phyloP scores from a whole-genome alignment of 2,888 invertebrate genomes.

The Stratiomys singularior region DNA sequence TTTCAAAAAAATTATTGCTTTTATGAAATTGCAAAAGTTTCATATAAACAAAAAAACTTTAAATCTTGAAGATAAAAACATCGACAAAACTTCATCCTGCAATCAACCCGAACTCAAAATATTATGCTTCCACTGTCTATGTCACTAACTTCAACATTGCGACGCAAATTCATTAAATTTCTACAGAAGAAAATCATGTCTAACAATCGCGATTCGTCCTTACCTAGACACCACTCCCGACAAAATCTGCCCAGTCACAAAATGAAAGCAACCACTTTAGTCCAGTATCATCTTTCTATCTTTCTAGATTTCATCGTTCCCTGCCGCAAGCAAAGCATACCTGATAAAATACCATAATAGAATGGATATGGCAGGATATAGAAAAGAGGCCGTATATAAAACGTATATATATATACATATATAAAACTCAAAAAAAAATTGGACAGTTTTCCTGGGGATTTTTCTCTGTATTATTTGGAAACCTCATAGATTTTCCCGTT shows the following conservation, averaged over 20 bases:
- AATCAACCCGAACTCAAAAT: not conserved
- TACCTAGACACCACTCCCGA: not conserved
- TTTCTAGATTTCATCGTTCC: not conserved
- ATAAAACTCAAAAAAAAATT: not conserved
- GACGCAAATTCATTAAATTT: not conserved
- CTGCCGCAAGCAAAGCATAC: not conserved
- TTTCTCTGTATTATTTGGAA: not conserved
- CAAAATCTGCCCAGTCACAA: not conserved
- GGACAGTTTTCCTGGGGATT: not conserved
- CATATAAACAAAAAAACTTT: too few relatives aligned
- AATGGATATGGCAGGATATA: not conserved
- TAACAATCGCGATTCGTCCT: too few relatives aligned
- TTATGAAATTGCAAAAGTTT: too few relatives aligned
- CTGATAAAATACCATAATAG: not conserved
- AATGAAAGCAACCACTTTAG: not conserved
- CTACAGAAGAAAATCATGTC: not conserved
- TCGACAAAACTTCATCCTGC: not conserved
- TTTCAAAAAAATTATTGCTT: too few relatives aligned
- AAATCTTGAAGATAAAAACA: too few relatives aligned
- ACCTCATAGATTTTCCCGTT: not conserved
- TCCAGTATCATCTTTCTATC: not conserved
- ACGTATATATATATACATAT: not conserved
- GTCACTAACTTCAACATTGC: not conserved
- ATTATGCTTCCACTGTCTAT: not conserved
- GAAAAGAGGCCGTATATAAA: too few relatives aligned